Evolutionary conservation across 2,888 invertebrate genomes (phyloP).

Genomic region (Lapara coniferarum): DNA sequence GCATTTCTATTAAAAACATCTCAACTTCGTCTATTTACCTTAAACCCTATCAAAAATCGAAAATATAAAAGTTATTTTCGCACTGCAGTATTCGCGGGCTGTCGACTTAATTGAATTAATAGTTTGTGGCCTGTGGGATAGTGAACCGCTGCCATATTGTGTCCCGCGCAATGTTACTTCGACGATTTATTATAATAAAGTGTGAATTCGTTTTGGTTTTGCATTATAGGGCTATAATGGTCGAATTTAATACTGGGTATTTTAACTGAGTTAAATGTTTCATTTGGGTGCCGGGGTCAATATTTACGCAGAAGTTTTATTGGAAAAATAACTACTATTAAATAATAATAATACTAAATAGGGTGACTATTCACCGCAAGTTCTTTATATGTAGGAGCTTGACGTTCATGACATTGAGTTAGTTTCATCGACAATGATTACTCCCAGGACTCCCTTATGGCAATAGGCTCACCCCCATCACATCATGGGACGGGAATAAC

Average conservation of each 20-base stretch:
- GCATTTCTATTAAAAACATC: too few species aligned
- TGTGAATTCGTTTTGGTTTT: slow-evolving; percentile 22
- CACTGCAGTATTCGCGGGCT: slow-evolving; percentile 46
- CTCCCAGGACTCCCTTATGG: too few species aligned
- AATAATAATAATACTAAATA: too few species aligned
- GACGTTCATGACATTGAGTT: too few species aligned
- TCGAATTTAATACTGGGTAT: not conserved
- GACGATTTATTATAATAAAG: slow-evolving; percentile 26
- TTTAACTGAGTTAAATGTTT: not conserved
- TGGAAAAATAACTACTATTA: slow-evolving; percentile 33
- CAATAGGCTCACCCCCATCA: too few species aligned
- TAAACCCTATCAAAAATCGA: slow-evolving; percentile 6
- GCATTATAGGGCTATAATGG: slow-evolving; percentile 14
- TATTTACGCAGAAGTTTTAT: not conserved
- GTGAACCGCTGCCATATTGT: slow-evolving; percentile 27
- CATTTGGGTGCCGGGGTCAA: not conserved
- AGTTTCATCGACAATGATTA: too few species aligned
- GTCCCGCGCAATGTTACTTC: slow-evolving; percentile 14
- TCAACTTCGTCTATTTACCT: not conserved
- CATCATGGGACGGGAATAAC: too few species aligned
- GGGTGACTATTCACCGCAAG: too few species aligned
- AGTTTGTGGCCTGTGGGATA: slow-evolving; percentile 51
- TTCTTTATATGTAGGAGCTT: too few species aligned
- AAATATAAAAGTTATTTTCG: slow-evolving; percentile 33
- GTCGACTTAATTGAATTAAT: slow-evolving; percentile 60